Evolutionary conservation across 2,797 vertebrate genomes (phyloP), one percentile per base, ranked within the genome.

Genomic region (Tapirus indicus): DNA sequence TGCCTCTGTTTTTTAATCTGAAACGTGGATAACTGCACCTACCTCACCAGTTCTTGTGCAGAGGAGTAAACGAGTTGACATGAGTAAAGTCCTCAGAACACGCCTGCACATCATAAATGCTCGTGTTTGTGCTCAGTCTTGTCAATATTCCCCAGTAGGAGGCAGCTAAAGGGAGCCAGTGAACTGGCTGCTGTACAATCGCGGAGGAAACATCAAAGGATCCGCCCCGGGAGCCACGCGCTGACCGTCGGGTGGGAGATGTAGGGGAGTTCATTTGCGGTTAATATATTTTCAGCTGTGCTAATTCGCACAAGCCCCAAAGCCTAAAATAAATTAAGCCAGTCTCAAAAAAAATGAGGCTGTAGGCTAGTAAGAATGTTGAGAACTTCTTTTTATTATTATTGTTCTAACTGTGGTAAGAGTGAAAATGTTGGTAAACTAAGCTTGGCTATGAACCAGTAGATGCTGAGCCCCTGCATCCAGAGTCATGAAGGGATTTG

Each of bases 321-420:
- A 94, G 87, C 91, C 88, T 92, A 71, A 85, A 93, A 95, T 90
- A 96, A 95, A 97, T 97, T 88, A 95, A 95, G 16, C 64, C 44
- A 47, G 69, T 79, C 64, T 94, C 77, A 20, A 64, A n/a, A 38
- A 72, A 82, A 93, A 78, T 82, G 74, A 96, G 38, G 7, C 68
- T 66, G 5, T n/a, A 83, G 84, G 79, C 92, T 91, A 83, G 41
- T 44, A 68, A 92, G 66, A 79, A 91, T 75, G 62, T 52, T 86
- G 91, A 86, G 58, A 66, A 78, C 7, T 83, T 93, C 54, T 66
- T 91, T 90, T 74, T 69, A 66, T 62, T 83, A 35, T 47, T 80
- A 54, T 87, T 88, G n/a, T 60, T 71, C 74, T 87, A 85, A 79
- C 69, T 25, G 25, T 75, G 78, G 0, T 21, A 69, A 74, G 35